Evolutionary conservation across 1,140 invertebrate species (phyloP).

Genomic region (Chymomyza costata): DNA sequence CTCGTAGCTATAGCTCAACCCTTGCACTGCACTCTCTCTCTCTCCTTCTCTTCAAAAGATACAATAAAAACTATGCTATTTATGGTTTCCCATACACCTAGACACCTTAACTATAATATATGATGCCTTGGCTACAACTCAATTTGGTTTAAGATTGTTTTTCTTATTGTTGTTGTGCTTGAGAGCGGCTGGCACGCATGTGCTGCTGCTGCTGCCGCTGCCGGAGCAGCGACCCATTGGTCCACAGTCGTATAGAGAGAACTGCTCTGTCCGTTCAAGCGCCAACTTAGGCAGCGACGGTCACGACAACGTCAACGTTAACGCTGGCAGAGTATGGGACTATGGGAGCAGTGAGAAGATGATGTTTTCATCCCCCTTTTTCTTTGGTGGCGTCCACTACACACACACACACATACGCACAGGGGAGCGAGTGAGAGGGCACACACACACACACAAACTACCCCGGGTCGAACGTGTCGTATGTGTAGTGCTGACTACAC

Average conservation of each 20-base stretch:
- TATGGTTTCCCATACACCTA: too few relatives aligned
- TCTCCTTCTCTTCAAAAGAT: too few relatives aligned
- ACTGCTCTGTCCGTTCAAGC: constrained; percentile 15
- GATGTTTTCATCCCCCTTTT: constrained; percentile 64
- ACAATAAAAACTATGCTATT: too few relatives aligned
- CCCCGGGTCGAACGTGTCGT: constrained; percentile 16
- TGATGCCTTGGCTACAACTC: too few relatives aligned
- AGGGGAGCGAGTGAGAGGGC: constrained; percentile 20
- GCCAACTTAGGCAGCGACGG: constrained; percentile 16
- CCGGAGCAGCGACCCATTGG: neutral
- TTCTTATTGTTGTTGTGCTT: constrained; percentile 11
- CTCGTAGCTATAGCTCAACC: too few relatives aligned
- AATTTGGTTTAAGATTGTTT: constrained; percentile 2
- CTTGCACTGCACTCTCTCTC: too few relatives aligned
- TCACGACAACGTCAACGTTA: constrained; percentile 18
- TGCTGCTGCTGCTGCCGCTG: constrained; percentile 9
- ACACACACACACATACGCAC: constrained; percentile 30
- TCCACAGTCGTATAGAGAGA: too few relatives aligned
- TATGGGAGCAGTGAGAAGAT: constrained; percentile 32
- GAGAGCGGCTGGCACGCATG: constrained; percentile 24
- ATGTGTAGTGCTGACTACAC: constrained; percentile 42
- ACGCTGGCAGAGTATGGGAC: constrained; percentile 3
- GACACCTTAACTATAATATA: too few relatives aligned
- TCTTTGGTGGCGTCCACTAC: constrained; percentile 53
- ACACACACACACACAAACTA: constrained; percentile 42